Evolutionary conservation across 2,888 invertebrate species (phyloP).

Genomic region (Zeuzera pyrina): DNA sequence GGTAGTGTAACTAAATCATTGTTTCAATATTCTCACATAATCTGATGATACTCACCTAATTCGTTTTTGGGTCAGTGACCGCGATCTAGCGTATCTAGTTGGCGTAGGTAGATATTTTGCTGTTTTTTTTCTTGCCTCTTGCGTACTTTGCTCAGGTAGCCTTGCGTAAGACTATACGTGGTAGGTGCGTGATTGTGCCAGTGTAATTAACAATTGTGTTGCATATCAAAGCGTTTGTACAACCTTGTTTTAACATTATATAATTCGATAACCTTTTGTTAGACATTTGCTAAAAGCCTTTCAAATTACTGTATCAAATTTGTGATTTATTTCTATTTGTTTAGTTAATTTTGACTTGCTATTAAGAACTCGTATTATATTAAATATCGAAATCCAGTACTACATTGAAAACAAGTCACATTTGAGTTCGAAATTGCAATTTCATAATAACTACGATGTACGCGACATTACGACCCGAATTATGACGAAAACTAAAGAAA

Average conservation of each 20-base stretch:
- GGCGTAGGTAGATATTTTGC: conserved; percentile 42
- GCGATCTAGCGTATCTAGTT: conserved; percentile 25
- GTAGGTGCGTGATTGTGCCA: conserved; percentile 35
- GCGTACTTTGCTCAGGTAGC: conserved; percentile 16
- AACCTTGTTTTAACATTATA: conserved; percentile 32
- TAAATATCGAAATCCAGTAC: too few relatives aligned
- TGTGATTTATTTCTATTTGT: too few relatives aligned
- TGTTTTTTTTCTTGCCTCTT: conserved; percentile 43
- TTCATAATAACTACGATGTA: too few relatives aligned
- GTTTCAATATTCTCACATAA: conserved; percentile 33
- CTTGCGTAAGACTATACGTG: conserved; percentile 37
- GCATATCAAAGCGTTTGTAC: conserved; percentile 34
- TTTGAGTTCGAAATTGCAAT: too few relatives aligned
- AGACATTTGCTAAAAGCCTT: conserved; percentile 55
- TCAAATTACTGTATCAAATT: too few relatives aligned
- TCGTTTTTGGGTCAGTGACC: conserved; percentile 63
- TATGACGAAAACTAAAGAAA: too few relatives aligned
- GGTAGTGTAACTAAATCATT: conserved; percentile 7
- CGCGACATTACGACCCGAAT: too few relatives aligned
- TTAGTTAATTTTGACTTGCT: too few relatives aligned
- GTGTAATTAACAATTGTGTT: conserved; percentile 53
- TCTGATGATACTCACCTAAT: conserved; percentile 26
- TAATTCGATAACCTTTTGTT: conserved; percentile 58
- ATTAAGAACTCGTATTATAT: too few relatives aligned
- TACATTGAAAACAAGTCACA: too few relatives aligned